Evolutionary conservation across 2,113 vertebrate species (phyloP), one percentile per base, ranked within the genome.

Genomic region (Cheilinus undulatus): DNA sequence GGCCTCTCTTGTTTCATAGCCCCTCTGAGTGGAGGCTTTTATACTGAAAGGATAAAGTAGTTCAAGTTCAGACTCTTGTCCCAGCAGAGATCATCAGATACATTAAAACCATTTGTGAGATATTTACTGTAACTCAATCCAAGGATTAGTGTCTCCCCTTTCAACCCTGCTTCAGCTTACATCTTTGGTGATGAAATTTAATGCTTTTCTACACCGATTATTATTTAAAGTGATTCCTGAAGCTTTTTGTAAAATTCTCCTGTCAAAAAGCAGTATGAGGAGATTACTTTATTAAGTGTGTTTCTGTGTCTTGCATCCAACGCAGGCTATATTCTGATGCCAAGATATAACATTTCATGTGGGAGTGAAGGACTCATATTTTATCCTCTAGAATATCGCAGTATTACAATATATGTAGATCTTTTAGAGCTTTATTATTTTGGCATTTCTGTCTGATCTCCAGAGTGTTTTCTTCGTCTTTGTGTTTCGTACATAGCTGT

Each of bases 401-500:
- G 11, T 56, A 9, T 38, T 65, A 40, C 38, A n/a, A 59, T 34
- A 59, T 70, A 34, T 2, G 30, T 27, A 2, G 3, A 12, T 51
- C 15, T 61, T 42, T 34, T 7, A 20, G 20, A 42, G 27, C 42
- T 58, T 63, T 54, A 50, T 58, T 76, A 11, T 58, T 83, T 59
- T 34, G 23, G 20, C 40, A 36, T 76, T 23, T 69, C 54, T 45
- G 3, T 64, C 38, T 24, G 38, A 62, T 66, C 27, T 60, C 34
- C 28, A 23, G 17, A 48, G 69, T 36, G 32, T 2, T 19, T 42
- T 19, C 15, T 42, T 42, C 5, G 17, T 42, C 5, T 19, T 19
- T 63, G 53, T 67, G 75, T 73, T 68, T 69, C 3, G 0, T 61
- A 45, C 49, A 26, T 30, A 26, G 69, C 40, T 65, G 62, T 24